Percentiles rank a stretch among this genome's conserved stretches.
Evolutionary conservation across 2,113 vertebrate genomes (phyloP).

Genomic region (Phoxinus phoxinus): DNA sequence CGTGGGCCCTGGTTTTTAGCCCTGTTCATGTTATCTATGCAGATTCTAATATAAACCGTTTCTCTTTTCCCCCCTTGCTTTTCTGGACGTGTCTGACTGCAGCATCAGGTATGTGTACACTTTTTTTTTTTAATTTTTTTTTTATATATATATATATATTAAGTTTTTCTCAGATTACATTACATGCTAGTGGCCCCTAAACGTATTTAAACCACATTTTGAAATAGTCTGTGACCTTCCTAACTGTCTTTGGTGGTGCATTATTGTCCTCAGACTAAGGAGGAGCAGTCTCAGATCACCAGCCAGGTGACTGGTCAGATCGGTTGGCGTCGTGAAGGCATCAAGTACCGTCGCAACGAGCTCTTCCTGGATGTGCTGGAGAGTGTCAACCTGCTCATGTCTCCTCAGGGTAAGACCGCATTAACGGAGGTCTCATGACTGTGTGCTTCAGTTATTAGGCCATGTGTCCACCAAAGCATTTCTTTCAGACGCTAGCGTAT

Average conservation of each 20-base stretch:
- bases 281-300: constrained; percentile 99
- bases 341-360: constrained; percentile 98
- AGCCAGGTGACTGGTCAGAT: constrained; percentile 99
- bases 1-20: not conserved
- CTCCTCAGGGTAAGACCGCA: constrained; percentile 86
- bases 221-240: not conserved
- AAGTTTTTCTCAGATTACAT: not conserved
- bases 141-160: not conserved
- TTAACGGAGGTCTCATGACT: not conserved
- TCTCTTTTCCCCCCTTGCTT: not conserved
- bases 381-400: constrained; percentile 98
- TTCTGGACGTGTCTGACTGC: constrained; percentile 47
- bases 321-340: constrained; percentile 97
- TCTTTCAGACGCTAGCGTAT: too few relatives aligned
- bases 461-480: not conserved
- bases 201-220: not conserved
- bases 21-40: not conserved
- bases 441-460: not conserved
- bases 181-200: not conserved
- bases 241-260: not conserved
- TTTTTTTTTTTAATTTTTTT: too few relatives aligned
- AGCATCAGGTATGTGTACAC: constrained; percentile 74
- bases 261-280: constrained; percentile 86
- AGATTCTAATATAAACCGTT: not conserved
- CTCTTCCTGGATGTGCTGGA: constrained; percentile 98